Conservation (phyloP, 2,113 vertebrate genomes). For the Eolophus roseicapilla region DNA sequence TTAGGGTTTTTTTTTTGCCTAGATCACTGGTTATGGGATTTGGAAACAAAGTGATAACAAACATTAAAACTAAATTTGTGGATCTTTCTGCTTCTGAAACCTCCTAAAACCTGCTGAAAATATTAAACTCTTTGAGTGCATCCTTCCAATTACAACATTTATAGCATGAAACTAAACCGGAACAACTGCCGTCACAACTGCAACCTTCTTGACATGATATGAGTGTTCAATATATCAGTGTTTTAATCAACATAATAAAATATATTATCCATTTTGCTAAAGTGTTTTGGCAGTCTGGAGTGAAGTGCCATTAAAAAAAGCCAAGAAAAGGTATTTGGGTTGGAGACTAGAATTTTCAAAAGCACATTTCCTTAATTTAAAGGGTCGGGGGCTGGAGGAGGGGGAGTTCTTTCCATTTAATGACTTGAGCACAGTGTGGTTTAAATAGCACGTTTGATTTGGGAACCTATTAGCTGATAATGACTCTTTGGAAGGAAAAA, state of each 20-base stretch:
- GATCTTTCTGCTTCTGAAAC: not conserved
- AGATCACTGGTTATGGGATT: not conserved
- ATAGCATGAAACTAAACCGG: not conserved
- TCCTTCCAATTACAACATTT: not conserved
- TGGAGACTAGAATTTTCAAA: not conserved
- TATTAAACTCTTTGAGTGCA: not conserved
- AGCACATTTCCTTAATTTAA: not conserved
- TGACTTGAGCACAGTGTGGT: not conserved
- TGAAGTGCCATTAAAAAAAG: not conserved
- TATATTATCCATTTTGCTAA: not conserved
- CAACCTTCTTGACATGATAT: not conserved
- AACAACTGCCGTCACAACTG: not conserved
- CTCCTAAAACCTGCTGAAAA: not conserved
- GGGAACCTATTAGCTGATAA: constrained; percentile 20
- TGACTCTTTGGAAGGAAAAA: not conserved
- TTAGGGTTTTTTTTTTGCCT: not conserved
- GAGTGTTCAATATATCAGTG: not conserved
- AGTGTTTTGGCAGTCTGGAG: not conserved
- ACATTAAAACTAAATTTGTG: not conserved
- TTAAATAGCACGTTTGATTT: constrained; percentile 19
- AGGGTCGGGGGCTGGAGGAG: not conserved
- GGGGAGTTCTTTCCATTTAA: not conserved
- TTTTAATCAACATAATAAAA: not conserved
- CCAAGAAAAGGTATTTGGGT: not conserved
- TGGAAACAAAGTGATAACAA: not conserved